A percentile compares a stretch with the other conserved stretches of the same genome.
phyloP scores from a whole-genome alignment of 2,888 invertebrate genomes.

The Melanchra persicariae region DNA sequence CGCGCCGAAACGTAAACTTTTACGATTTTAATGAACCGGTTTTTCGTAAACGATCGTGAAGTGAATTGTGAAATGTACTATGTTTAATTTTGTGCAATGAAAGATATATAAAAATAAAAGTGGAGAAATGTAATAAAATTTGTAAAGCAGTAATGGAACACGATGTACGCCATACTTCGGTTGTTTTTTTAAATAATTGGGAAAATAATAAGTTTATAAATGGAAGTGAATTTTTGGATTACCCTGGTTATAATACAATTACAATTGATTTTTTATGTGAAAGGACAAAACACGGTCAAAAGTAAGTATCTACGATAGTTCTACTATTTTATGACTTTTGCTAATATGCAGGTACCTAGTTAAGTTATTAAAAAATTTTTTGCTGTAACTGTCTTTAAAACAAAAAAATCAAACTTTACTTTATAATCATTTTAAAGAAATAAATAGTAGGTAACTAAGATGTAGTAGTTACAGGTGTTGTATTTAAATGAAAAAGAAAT shows the following conservation, averaged over 20 bases:
- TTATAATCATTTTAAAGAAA: not conserved
- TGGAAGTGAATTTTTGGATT: slow-evolving; percentile 87
- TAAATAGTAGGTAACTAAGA: too few relatives aligned
- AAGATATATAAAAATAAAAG: slow-evolving; percentile 6
- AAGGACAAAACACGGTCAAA: slow-evolving; percentile 77
- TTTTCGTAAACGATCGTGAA: slow-evolving; percentile 22
- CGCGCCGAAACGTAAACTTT: slow-evolving; percentile 72
- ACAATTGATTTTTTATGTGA: slow-evolving; percentile 75
- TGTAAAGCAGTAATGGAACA: slow-evolving; percentile 84
- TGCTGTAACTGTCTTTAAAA: not conserved
- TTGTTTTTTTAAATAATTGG: slow-evolving; percentile 78
- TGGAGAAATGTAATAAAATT: slow-evolving; percentile 51
- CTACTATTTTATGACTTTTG: not conserved
- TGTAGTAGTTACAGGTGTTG: too few relatives aligned
- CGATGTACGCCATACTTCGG: slow-evolving; percentile 74
- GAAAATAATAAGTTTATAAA: slow-evolving; percentile 80
- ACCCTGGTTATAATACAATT: slow-evolving; percentile 78
- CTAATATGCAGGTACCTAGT: too few relatives aligned
- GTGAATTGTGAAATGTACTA: slow-evolving; percentile 43
- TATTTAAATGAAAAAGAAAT: too few relatives aligned
- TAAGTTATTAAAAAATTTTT: not conserved
- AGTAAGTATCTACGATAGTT: slow-evolving; percentile 74
- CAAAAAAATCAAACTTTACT: too few relatives aligned
- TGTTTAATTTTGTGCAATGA: slow-evolving; percentile 11
- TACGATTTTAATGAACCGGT: slow-evolving; percentile 66